Evolutionary conservation across 2,888 invertebrate genomes (phyloP).

Genomic region (Eurytoma adleriae): DNA sequence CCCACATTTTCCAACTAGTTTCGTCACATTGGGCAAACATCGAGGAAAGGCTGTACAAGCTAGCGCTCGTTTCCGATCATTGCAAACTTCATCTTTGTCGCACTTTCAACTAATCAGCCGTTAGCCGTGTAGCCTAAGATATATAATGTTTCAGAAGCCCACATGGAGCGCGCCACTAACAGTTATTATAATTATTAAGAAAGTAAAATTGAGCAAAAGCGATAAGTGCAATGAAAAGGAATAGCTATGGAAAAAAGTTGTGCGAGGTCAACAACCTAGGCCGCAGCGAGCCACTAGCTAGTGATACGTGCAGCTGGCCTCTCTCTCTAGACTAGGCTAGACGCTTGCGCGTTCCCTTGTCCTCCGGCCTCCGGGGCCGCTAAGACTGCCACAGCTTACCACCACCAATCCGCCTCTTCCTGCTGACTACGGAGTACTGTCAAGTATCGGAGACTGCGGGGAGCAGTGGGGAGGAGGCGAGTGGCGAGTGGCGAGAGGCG

Average conservation of each 20-base stretch:
- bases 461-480: conserved; percentile 11
- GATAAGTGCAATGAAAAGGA: conserved; percentile 5
- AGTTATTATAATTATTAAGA: conserved; percentile 23
- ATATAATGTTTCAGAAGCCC: too few relatives aligned
- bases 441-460: neutral
- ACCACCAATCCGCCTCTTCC: conserved; percentile 33
- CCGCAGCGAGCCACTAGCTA: conserved; percentile 63
- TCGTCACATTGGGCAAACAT: too few relatives aligned
- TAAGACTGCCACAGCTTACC: neutral
- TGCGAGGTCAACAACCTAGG: conserved; percentile 78
- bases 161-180: conserved; percentile 33
- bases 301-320: conserved; percentile 77
- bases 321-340: conserved; percentile 3
- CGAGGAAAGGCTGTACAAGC: too few relatives aligned
- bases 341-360: conserved; percentile 31
- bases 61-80: too few relatives aligned
- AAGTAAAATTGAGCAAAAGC: neutral
- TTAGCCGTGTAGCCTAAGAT: too few relatives aligned
- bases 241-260: conserved; percentile 67
- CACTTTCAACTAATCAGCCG: too few relatives aligned
- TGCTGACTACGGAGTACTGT: conserved; percentile 45
- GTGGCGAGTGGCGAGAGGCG: neutral
- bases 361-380: conserved; percentile 21
- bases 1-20: too few relatives aligned
- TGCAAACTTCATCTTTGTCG: too few relatives aligned